Evolutionary conservation across 1,140 invertebrate species (phyloP), one percentile per base, ranked within the genome.

Genomic region (Nymphalis io): DNA sequence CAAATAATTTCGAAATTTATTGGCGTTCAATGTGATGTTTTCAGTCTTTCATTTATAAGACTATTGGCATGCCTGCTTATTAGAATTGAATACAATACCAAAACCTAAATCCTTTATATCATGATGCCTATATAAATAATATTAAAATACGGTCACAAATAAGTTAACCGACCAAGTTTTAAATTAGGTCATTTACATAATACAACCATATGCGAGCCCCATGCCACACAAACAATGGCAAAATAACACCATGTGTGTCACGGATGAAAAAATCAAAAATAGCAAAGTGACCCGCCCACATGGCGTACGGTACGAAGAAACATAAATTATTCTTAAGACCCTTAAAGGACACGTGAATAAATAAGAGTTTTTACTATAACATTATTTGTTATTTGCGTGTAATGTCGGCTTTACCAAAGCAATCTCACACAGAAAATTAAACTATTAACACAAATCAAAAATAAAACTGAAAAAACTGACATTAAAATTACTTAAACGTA

Each of bases 171-270:
- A 38, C 16, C 2, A 8, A 57, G 1, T 59, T 53, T 27, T 40
- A 61, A 68, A 68, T 8, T 70, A 61, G 72, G 60, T 18, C 70
- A 8, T 33, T 33, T 33, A 33, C 27, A 58, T 27, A 51, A 57
- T 69, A 46, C 59, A 60, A 58, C 75, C 79, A 79, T 75, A 70
- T 80, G 78, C 63, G 18, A 53, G 70, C 72, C 72, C 63, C 69
- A 75, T 67, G 73, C 73, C 48, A 66, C 70, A 46, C 66, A 70
- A 73, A 81, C 73, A 81, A 80, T 72, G 58, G 68, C 58, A 61
- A 20, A 68, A 48, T 66, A 74, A 81, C 76, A 73, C 86, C 86
- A 87, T 85, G 62, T 86, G 85, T 83, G 83, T 80, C 83, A 85
- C 81, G 82, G 70, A 84, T 70, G 55, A 66, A 80, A 85, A 80